Percentiles rank a stretch among this genome's conserved stretches.
phyloP scores from a whole-genome alignment of 2,797 vertebrate species.

The Falco columbarius region DNA sequence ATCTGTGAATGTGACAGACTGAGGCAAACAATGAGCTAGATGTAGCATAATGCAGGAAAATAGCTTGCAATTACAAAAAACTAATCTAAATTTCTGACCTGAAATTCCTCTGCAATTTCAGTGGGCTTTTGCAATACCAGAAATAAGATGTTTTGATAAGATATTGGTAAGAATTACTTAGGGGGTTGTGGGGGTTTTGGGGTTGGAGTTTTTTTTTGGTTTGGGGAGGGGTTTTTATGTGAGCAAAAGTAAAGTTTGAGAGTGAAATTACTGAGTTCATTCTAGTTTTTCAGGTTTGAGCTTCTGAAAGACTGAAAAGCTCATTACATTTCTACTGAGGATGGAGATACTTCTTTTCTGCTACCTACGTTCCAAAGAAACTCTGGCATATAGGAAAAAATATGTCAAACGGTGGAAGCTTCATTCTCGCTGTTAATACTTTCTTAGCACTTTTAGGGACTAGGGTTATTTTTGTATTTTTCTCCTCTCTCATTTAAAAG shows the following conservation, averaged over 20 bases:
- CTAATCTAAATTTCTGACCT: neutral
- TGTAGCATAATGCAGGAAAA: neutral
- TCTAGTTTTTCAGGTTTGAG: neutral
- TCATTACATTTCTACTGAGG: neutral
- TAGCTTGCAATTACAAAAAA: neutral
- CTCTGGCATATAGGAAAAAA: neutral
- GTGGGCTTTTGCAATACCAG: neutral
- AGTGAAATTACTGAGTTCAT: neutral
- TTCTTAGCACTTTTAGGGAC: neutral
- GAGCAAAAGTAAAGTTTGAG: neutral
- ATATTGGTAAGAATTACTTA: neutral
- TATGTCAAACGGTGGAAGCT: neutral
- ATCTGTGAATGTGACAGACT: neutral
- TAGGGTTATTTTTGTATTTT: neutral
- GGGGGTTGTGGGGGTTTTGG: fast-evolving
- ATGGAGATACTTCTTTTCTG: neutral
- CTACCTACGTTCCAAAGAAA: neutral
- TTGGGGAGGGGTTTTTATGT: neutral
- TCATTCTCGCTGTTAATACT: neutral
- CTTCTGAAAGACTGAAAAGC: neutral
- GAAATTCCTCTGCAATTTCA: neutral
- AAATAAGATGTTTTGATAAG: neutral
- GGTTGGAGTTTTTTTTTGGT: neutral
- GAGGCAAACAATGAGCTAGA: neutral
- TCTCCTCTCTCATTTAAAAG: neutral